phyloP scores from a whole-genome alignment of 1,140 invertebrate species.

The Solen grandis region DNA sequence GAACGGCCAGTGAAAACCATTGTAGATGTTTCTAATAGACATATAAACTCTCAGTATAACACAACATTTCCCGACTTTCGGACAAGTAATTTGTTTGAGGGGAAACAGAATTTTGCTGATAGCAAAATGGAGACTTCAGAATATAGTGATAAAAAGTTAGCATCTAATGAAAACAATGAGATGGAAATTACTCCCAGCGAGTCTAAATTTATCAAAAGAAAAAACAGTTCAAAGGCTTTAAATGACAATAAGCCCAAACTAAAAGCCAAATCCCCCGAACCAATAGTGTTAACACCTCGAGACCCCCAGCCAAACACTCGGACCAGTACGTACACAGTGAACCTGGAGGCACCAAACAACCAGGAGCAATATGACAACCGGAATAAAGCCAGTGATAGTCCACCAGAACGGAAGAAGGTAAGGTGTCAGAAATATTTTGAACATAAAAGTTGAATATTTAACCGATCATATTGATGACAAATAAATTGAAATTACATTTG shows the following conservation, averaged over 20 bases:
- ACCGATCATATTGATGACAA: too few species aligned
- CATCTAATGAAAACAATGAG: conserved; percentile 39
- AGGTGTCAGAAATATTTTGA: too few species aligned
- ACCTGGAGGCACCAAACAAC: conserved; percentile 65
- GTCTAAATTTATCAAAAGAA: conserved; percentile 66
- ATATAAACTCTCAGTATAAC: conserved; percentile 64
- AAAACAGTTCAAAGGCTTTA: conserved; percentile 49
- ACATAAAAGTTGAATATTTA: too few species aligned
- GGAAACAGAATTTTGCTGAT: conserved; percentile 15
- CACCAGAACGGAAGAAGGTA: conserved; percentile 70
- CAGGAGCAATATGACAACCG: conserved; percentile 31
- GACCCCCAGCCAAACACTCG: conserved; percentile 12
- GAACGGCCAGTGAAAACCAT: conserved; percentile 31
- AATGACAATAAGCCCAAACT: conserved; percentile 36
- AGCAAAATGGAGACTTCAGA: conserved; percentile 36
- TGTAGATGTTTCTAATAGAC: conserved; percentile 40
- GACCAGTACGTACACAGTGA: conserved; percentile 69
- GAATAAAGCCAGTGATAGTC: conserved; percentile 55
- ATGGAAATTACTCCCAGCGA: conserved; percentile 53
- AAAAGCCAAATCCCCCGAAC: conserved; percentile 34
- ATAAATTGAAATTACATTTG: too few species aligned
- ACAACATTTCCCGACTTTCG: conserved; percentile 71
- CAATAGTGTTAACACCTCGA: conserved; percentile 35
- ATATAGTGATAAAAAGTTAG: conserved; percentile 25
- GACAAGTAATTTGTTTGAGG: conserved; percentile 60